Percentiles rank a stretch among this genome's conserved stretches.
Conservation (phyloP, 2,797 vertebrate genomes). For the Aphelocoma californica region DNA sequence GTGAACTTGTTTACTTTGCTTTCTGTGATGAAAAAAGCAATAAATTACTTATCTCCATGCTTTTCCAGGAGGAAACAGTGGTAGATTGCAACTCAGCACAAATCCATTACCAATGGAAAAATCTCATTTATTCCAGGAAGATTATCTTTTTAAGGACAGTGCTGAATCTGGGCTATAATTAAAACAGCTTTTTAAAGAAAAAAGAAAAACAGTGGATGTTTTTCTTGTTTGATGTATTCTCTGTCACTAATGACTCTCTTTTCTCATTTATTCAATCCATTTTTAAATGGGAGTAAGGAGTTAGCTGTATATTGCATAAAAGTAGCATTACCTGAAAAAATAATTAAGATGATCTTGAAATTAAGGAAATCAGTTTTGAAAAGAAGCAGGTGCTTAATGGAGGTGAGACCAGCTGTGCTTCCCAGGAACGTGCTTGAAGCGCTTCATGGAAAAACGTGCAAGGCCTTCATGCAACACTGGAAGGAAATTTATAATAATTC, state of each 20-base stretch:
- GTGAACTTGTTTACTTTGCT: not conserved
- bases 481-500: conserved; percentile 55
- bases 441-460: not conserved
- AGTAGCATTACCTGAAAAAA: conserved; percentile 56
- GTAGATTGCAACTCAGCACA: conserved; percentile 17
- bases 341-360: conserved; percentile 66
- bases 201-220: not conserved
- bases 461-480: conserved; percentile 23
- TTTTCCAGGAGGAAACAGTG: not conserved
- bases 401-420: conserved; percentile 63
- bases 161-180: conserved; percentile 3
- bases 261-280: not conserved
- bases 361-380: conserved; percentile 61
- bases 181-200: not conserved
- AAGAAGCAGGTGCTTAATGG: conserved; percentile 68
- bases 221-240: not conserved
- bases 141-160: not conserved
- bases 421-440: conserved; percentile 14
- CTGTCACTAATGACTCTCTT: conserved; percentile 3
- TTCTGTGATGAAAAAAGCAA: not conserved
- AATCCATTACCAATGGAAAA: not conserved
- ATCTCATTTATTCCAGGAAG: not conserved
- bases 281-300: not conserved
- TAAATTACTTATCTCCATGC: not conserved
- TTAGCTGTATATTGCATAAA: conserved; percentile 31